A percentile compares a stretch with the other conserved stretches of the same genome.
phyloP scores from a whole-genome alignment of 1,140 invertebrate species.

The Drosophila kikkawai region DNA sequence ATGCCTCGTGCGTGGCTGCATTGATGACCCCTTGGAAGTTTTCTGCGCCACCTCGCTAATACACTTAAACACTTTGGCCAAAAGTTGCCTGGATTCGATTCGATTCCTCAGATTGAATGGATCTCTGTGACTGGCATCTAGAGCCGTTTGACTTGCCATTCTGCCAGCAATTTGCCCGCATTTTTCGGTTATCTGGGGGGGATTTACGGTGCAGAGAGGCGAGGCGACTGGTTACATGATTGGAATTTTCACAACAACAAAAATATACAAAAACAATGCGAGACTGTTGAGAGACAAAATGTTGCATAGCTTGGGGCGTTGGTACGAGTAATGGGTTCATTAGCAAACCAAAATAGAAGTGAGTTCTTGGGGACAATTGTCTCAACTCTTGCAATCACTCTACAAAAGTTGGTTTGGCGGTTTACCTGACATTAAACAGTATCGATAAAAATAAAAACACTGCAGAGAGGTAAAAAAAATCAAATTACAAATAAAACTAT shows the following conservation, averaged over 20 bases:
- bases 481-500: not conserved
- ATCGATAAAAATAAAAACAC: too few relatives aligned
- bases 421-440: not conserved
- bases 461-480: not conserved
- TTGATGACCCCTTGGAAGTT: slow-evolving; percentile 30
- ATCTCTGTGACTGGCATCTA: slow-evolving; percentile 20
- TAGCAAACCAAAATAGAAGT: slow-evolving; percentile 32
- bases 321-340: slow-evolving; percentile 47
- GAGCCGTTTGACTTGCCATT: slow-evolving; percentile 46
- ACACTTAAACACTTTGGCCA: slow-evolving; percentile 61
- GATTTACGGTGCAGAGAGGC: not conserved
- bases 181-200: not conserved
- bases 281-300: slow-evolving; percentile 21
- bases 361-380: not conserved
- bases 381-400: not conserved
- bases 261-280: not conserved
- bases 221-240: slow-evolving; percentile 41
- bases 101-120: slow-evolving; percentile 15
- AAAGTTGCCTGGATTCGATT: slow-evolving; percentile 25
- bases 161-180: slow-evolving; percentile 29
- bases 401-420: not conserved
- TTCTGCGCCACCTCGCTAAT: slow-evolving; percentile 31
- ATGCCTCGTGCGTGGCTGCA: slow-evolving; percentile 54
- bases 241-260: slow-evolving; percentile 55
- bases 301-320: slow-evolving; percentile 37